A percentile compares a stretch with the other conserved stretches of the same genome.
These are phyloP conservation scores for Ploceus nigricollis DNA, from an alignment of 2,113 vertebrate species.

Conservation along the genomic window DNA sequence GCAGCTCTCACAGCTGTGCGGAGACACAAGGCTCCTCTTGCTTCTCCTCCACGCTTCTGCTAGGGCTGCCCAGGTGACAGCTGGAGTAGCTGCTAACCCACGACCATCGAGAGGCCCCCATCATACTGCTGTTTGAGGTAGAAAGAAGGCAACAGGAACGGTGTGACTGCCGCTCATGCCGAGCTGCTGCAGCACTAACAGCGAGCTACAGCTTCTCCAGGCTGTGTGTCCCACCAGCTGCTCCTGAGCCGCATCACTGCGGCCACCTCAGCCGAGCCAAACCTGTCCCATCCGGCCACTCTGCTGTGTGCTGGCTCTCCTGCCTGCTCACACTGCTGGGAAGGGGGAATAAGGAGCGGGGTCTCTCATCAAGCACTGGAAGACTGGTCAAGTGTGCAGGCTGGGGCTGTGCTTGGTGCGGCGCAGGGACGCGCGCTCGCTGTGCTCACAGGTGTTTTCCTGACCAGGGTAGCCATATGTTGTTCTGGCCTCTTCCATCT, in stretches of 20 bases:
- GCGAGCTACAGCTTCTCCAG: not conserved
- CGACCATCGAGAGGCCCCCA: not conserved
- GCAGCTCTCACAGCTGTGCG: not conserved
- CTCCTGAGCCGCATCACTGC: not conserved
- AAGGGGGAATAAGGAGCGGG: not conserved
- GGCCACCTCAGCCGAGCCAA: not conserved
- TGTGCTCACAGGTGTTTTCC: not conserved
- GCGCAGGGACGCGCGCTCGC: not conserved
- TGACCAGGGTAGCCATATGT: rapidly evolving
- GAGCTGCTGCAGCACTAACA: not conserved
- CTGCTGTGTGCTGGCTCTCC: not conserved
- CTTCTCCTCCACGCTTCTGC: not conserved
- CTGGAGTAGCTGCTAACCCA: not conserved
- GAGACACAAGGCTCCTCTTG: not conserved
- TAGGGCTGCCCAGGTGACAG: not conserved
- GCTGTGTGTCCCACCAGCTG: not conserved
- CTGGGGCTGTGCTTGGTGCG: not conserved
- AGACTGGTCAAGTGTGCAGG: not conserved
- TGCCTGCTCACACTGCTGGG: not conserved
- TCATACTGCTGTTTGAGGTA: constrained; percentile 65
- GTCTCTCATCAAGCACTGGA: not conserved
- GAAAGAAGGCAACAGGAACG: constrained; percentile 54
- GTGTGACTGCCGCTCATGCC: not conserved
- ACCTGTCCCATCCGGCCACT: not conserved
- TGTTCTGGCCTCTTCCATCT: not conserved